These are phyloP conservation scores for Thymelicus sylvestris DNA, from an alignment of 2,888 invertebrate species.

Conservation along the genomic window DNA sequence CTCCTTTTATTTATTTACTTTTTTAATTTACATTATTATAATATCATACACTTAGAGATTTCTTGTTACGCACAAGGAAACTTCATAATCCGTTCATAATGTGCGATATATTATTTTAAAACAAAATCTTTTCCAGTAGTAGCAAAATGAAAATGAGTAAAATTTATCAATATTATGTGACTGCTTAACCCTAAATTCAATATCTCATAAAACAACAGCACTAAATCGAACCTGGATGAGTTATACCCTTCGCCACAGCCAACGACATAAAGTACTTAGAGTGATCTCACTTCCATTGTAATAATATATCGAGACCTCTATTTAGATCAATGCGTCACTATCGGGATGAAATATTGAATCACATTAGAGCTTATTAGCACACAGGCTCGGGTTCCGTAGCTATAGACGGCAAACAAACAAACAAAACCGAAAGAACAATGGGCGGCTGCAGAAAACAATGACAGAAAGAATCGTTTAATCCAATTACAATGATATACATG, in stretches of 20 bases:
- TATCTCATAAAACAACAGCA: conserved; percentile 2
- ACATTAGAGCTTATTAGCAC: conserved; percentile 79
- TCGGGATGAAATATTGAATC: conserved; percentile 76
- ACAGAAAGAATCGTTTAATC: conserved; percentile 81
- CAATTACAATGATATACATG: conserved; percentile 77
- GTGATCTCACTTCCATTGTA: conserved; percentile 50
- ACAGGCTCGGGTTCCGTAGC: conserved; percentile 50
- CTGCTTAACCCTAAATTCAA: background rate
- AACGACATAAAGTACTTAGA: conserved; percentile 40
- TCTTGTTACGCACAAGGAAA: too few species aligned
- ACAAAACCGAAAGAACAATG: conserved; percentile 68
- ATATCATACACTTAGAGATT: too few species aligned
- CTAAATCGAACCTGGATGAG: conserved; percentile 20
- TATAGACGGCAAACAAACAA: conserved; percentile 60
- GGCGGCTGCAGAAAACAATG: conserved; percentile 72
- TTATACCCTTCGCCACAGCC: conserved; percentile 9
- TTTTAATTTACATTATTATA: too few species aligned
- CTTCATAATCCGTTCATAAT: too few species aligned
- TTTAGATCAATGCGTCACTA: conserved; percentile 52
- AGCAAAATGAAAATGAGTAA: background rate
- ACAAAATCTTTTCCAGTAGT: too few species aligned
- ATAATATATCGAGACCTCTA: conserved; percentile 41
- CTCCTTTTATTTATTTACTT: too few species aligned
- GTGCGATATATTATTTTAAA: too few species aligned
- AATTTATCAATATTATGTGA: background rate